Evolutionary conservation across 1,140 invertebrate genomes (phyloP), one percentile per base, ranked within the genome.

Genomic region (Drosophila pandora): DNA sequence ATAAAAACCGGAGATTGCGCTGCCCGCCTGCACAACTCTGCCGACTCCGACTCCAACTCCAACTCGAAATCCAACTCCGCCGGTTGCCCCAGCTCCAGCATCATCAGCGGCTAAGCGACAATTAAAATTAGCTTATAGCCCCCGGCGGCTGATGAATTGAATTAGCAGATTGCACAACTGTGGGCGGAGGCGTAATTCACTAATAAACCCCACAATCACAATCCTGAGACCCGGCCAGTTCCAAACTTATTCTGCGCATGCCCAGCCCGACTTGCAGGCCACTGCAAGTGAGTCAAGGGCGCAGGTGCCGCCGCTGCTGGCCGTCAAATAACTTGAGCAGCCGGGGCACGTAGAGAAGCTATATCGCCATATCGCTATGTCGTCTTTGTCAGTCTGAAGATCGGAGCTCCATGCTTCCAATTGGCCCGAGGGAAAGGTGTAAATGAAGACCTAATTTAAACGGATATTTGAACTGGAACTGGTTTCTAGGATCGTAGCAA

Each of bases 271-370:
- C 34, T 17, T 17, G 17, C 70, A 48, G 67, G 61, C 74, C 64
- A 65, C 60, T 62, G 48, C 59, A 85, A 85, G 80, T 82, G 83
- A 85, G 82, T 85, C 82, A 85, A 85, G 82, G 82, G 82, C 83
- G 83, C 63, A 55, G 79, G 53, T 70, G 48, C 37, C 23, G 68
- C 41, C n/a, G 34, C 34, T 12, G 34, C 69, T 80, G 81, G 72
- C 81, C 76, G 69, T 78, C 68, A 65, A 60, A 54, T 21, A 13
- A 49, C 67, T 77, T 78, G 65, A 49, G 48, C n/a, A 75, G 60
- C 56, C 57, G 50, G 64, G 50, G 61, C 81, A 87, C 81, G 80
- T 84, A 84, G 43, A 59, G 28, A 37, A 49, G 57, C 41, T 37
- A 37, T 37, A 37, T 37, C 34, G 34, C 34, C 34, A 37, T 12